Conservation (phyloP, 2,113 vertebrate species). For the Lamprotornis superbus region DNA sequence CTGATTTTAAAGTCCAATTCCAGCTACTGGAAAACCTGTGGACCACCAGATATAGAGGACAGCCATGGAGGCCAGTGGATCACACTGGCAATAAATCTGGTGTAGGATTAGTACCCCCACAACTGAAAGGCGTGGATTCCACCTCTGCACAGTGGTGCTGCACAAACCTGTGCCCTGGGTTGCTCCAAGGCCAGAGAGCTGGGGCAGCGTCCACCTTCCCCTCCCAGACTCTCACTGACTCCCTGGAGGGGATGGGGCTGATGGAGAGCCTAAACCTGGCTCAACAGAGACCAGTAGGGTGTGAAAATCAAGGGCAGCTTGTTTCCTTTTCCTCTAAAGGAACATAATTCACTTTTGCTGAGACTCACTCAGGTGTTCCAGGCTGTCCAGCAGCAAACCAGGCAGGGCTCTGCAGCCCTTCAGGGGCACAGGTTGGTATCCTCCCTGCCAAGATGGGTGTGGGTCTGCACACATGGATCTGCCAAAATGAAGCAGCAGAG, state of each 20-base stretch:
- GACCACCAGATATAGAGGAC: neutral
- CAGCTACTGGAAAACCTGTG: neutral
- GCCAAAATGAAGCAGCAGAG: neutral
- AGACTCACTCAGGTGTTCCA: neutral
- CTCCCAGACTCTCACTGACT: neutral
- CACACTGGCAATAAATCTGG: rapidly evolving
- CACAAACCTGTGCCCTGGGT: neutral
- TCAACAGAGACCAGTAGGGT: neutral
- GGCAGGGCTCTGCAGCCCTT: neutral
- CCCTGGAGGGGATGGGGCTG: neutral
- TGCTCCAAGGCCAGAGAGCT: neutral
- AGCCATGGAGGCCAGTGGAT: neutral
- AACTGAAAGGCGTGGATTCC: neutral
- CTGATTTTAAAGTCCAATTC: neutral
- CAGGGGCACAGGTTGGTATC: neutral
- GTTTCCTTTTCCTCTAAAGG: neutral
- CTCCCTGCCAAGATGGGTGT: neutral
- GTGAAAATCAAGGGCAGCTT: neutral
- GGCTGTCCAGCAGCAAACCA: neutral
- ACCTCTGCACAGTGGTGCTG: neutral
- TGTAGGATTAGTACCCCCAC: neutral
- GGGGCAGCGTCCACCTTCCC: neutral
- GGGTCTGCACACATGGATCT: neutral
- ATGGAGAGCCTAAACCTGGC: neutral
- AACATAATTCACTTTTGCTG: neutral